These are phyloP conservation scores for Pempheris klunzingeri DNA, from an alignment of 2,797 vertebrate genomes.

Conservation along the genomic window DNA sequence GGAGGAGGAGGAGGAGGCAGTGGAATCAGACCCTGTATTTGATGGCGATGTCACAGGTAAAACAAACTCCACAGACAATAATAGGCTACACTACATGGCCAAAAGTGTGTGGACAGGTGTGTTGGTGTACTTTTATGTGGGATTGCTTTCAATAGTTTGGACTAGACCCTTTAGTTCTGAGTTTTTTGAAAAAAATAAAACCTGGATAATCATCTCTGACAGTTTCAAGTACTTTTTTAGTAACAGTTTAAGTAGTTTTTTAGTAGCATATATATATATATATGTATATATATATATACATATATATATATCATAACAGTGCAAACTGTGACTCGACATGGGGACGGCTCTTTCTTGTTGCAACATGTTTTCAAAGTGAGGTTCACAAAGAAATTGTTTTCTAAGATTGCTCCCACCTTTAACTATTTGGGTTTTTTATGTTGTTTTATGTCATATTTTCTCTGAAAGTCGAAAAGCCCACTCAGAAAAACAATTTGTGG, in stretches of 20 bases:
- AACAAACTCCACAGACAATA: neutral
- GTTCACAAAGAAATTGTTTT: neutral
- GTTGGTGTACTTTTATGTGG: neutral
- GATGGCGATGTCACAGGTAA: neutral
- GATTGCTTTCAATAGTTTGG: neutral
- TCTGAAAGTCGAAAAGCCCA: neutral
- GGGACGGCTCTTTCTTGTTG: neutral
- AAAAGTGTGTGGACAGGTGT: neutral
- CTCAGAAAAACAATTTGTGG: neutral
- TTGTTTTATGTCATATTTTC: neutral
- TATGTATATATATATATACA: no score
- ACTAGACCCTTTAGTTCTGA: no score
- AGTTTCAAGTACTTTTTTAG: neutral
- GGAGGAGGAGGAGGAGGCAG: fast-evolving
- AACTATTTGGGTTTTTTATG: neutral
- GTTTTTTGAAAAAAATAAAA: no score
- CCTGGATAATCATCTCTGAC: neutral
- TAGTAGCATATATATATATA: no score
- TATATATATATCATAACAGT: no score
- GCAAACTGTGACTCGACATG: no score
- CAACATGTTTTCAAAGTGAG: neutral
- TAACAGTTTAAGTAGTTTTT: no score
- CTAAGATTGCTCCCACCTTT: neutral
- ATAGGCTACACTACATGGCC: neutral
- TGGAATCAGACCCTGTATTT: fast-evolving